Evolutionary conservation across 2,797 vertebrate species (phyloP).

Genomic region (Tinamus major): DNA sequence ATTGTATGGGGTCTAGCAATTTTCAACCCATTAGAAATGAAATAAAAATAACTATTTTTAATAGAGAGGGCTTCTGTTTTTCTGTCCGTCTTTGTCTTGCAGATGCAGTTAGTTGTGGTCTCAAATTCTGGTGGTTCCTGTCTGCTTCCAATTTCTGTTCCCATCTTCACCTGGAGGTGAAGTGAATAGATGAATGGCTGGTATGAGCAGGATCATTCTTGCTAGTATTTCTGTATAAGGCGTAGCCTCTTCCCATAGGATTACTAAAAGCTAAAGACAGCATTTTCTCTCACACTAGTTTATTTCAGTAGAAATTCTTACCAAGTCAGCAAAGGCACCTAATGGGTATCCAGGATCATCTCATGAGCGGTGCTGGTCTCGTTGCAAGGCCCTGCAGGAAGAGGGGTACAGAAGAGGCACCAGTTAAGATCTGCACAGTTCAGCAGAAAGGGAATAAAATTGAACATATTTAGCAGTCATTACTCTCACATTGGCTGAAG

Average conservation of each 20-base stretch:
- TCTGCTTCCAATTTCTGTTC: no score
- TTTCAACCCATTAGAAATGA: not conserved
- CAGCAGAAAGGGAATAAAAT: not conserved
- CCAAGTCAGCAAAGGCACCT: not conserved
- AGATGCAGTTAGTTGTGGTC: not conserved
- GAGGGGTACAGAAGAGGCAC: not conserved
- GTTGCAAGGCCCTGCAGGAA: not conserved
- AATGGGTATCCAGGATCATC: not conserved
- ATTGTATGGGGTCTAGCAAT: not conserved
- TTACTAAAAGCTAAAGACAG: not conserved
- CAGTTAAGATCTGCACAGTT: not conserved
- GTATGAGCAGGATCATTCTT: conserved; percentile 1
- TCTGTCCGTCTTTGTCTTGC: not conserved
- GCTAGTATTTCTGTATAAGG: not conserved
- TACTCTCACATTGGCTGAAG: not conserved
- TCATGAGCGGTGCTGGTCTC: not conserved
- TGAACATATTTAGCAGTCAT: not conserved
- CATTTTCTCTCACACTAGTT: not conserved
- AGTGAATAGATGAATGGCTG: not conserved
- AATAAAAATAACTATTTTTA: not conserved
- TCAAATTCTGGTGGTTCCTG: not conserved
- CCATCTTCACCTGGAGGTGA: not conserved
- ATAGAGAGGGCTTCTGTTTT: not conserved
- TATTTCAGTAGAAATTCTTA: conserved; percentile 4
- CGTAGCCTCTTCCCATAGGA: not conserved